Conservation (phyloP, 2,113 vertebrate genomes). For the Mirounga angustirostris region DNA sequence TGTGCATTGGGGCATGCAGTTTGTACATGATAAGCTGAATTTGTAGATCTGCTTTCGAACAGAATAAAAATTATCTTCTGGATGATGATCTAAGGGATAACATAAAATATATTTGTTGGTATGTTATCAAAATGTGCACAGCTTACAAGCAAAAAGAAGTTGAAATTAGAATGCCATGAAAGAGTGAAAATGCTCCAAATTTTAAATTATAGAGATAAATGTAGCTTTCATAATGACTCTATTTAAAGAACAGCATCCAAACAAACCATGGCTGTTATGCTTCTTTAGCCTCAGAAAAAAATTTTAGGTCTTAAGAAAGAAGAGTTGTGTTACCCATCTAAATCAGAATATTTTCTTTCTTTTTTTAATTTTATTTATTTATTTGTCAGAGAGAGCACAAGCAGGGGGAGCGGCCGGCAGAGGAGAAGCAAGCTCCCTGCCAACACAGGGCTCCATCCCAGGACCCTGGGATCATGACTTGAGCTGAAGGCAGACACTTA, state of each 20-base stretch:
- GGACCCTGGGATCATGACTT: neutral
- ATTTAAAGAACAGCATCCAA: neutral
- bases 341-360: neutral
- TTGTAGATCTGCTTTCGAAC: neutral
- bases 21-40: neutral
- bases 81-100: neutral
- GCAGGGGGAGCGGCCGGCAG: neutral
- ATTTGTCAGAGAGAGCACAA: neutral
- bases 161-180: constrained; percentile 35
- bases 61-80: neutral
- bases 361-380: neutral
- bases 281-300: neutral
- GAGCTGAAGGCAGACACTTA: neutral
- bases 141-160: neutral
- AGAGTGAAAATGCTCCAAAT: neutral
- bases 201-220: constrained; percentile 44
- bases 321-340: neutral
- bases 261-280: neutral
- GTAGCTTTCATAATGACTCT: neutral
- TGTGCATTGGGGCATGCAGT: neutral
- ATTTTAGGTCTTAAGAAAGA: neutral
- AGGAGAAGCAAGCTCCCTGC: neutral
- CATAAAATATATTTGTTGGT: neutral
- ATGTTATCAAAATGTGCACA: neutral
- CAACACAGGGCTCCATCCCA: neutral